Percentiles rank a stretch among this genome's conserved stretches.
Evolutionary conservation across 2,797 vertebrate species (phyloP).

Genomic region (Coranthus polyacanthus): DNA sequence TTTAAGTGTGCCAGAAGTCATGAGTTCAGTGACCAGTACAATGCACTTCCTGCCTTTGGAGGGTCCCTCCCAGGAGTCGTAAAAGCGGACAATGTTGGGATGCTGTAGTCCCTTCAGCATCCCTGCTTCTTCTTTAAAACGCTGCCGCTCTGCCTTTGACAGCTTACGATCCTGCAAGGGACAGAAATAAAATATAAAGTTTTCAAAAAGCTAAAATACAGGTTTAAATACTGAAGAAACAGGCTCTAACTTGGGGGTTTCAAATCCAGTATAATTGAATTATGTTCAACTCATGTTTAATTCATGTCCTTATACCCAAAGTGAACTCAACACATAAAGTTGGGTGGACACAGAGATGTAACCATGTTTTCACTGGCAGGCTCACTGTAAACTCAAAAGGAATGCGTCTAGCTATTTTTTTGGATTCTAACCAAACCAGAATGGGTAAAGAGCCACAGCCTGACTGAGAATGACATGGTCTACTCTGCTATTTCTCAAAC

Average conservation of each 20-base stretch:
- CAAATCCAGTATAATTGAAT: not conserved
- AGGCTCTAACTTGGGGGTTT: not conserved
- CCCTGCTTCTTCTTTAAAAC: conserved; percentile 98
- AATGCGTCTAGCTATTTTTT: conserved; percentile 30
- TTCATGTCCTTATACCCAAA: not conserved
- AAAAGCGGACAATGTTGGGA: conserved; percentile 99
- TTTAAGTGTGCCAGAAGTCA: conserved; percentile 99
- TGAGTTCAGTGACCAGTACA: conserved; percentile 97
- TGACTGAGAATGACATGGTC: too few relatives aligned
- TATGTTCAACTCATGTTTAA: not conserved
- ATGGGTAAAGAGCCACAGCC: conserved; percentile 1
- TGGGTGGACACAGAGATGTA: conserved; percentile 16
- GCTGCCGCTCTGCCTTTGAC: conserved; percentile 94
- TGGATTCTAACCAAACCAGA: conserved; percentile 36
- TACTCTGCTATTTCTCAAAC: too few relatives aligned
- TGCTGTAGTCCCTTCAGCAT: conserved; percentile 99
- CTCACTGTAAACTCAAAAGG: conserved; percentile 19
- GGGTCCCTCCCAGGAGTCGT: conserved; percentile 98
- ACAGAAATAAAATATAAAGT: conserved; percentile 17
- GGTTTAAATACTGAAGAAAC: not conserved
- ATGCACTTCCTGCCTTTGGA: conserved; percentile 98
- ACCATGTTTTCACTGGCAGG: conserved; percentile 34
- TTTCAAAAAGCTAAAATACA: not conserved
- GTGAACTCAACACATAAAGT: conserved; percentile 2
- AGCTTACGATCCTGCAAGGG: conserved; percentile 93